These are phyloP conservation scores for Istiophorus platypterus DNA, from an alignment of 2,113 vertebrate species.

Conservation along the genomic window DNA sequence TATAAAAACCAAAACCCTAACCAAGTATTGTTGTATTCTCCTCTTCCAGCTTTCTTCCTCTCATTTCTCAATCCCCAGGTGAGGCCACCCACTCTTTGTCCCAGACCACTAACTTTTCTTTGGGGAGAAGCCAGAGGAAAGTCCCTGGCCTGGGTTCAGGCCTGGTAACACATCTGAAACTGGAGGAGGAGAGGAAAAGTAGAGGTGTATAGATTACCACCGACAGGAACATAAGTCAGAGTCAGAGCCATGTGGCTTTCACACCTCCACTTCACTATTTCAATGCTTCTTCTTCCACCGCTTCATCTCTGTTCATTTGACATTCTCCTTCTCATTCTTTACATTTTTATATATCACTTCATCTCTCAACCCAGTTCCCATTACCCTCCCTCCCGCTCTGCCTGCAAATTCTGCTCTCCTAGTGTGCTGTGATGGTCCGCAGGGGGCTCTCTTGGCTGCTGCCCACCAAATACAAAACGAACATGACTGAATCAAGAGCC, in stretches of 20 bases:
- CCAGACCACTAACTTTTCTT: conserved; percentile 45
- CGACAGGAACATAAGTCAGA: conserved; percentile 30
- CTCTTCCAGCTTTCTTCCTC: not conserved
- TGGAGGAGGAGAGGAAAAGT: conserved; percentile 21
- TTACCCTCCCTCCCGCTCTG: conserved; percentile 6
- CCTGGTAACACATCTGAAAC: conserved; percentile 49
- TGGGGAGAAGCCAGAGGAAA: conserved; percentile 65
- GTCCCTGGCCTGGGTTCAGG: conserved; percentile 64
- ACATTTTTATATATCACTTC: conserved; percentile 48
- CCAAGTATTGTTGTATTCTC: conserved; percentile 16
- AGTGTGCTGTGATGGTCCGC: conserved; percentile 61
- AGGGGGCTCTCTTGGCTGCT: conserved; percentile 68
- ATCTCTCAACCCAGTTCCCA: conserved; percentile 33
- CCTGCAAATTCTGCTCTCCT: conserved; percentile 32
- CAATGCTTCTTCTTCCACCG: conserved; percentile 1
- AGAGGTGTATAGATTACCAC: conserved; percentile 46
- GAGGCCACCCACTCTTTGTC: conserved; percentile 36
- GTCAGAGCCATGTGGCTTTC: conserved; percentile 15
- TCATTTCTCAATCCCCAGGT: conserved; percentile 49
- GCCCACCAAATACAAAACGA: conserved; percentile 64
- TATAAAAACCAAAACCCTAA: conserved; percentile 47
- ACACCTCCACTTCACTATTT: conserved; percentile 18
- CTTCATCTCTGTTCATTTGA: conserved; percentile 47
- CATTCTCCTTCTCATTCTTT: conserved; percentile 24
- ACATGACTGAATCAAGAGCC: conserved; percentile 60